Percentiles rank a stretch among this genome's conserved stretches.
These are phyloP conservation scores for Chaetogeoica ovagalla DNA, from an alignment of 2,888 invertebrate species.

Conservation along the genomic window DNA sequence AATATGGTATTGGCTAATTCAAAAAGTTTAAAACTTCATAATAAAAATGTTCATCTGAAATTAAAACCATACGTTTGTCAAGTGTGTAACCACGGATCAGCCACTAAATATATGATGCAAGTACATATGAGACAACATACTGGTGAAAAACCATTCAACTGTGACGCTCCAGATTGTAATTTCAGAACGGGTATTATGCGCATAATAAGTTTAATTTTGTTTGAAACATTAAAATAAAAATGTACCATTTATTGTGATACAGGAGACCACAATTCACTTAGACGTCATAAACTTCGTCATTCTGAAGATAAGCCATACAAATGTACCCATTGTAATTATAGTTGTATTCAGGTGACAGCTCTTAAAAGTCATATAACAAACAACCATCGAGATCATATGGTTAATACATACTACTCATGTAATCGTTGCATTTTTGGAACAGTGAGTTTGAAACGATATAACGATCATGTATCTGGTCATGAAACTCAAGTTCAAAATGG, in stretches of 20 bases:
- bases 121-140: conserved; percentile 77
- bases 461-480: conserved; percentile 32
- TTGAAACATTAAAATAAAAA: too few species aligned
- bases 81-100: conserved; percentile 73
- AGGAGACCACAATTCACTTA: conserved; percentile 78
- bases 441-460: conserved; percentile 44
- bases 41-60: conserved; percentile 74
- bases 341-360: conserved; percentile 68
- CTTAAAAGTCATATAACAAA: conserved; percentile 49
- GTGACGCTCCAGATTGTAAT: conserved; percentile 68
- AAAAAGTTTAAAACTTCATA: conserved; percentile 70
- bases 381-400: conserved; percentile 37
- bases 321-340: conserved; percentile 78
- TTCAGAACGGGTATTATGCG: conserved; percentile 55
- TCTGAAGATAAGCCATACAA: conserved; percentile 75
- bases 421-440: conserved; percentile 44
- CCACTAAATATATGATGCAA: conserved; percentile 72
- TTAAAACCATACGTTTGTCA: conserved; percentile 74
- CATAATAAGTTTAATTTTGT: background rate
- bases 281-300: conserved; percentile 78
- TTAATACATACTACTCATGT: conserved; percentile 38
- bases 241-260: conserved; percentile 59
- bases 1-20: conserved; percentile 70
- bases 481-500: conserved; percentile 47
- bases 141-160: conserved; percentile 76